These are phyloP conservation scores for Taxidea taxus DNA, from an alignment of 2,113 vertebrate genomes.

Conservation along the genomic window DNA sequence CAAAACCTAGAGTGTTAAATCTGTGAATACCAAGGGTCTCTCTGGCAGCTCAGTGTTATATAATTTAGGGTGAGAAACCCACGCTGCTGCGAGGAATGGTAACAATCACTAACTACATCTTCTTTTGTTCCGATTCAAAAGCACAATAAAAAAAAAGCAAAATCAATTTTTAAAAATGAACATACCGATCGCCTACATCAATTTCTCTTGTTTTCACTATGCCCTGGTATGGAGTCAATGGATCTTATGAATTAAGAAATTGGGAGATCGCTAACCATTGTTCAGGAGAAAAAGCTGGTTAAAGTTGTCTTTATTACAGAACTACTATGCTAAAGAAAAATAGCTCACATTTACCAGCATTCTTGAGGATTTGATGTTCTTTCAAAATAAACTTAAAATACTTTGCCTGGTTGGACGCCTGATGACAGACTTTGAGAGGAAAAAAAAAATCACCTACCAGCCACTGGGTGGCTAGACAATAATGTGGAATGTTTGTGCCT, in stretches of 20 bases:
- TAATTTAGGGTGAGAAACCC: slow-evolving; percentile 71
- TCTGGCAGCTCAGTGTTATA: slow-evolving; percentile 67
- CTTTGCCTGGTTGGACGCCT: slow-evolving; percentile 43
- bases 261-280: background rate
- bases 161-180: background rate
- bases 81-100: slow-evolving; percentile 53
- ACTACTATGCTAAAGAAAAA: slow-evolving; percentile 4
- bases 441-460: slow-evolving; percentile 39
- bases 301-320: slow-evolving; percentile 12
- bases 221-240: background rate
- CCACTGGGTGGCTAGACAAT: slow-evolving; percentile 45
- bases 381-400: slow-evolving; percentile 75
- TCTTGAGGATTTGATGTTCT: slow-evolving; percentile 72
- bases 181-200: background rate
- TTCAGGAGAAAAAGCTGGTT: slow-evolving; percentile 36
- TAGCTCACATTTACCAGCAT: slow-evolving; percentile 56
- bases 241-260: background rate
- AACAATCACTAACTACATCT: slow-evolving; percentile 54
- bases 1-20: slow-evolving; percentile 79
- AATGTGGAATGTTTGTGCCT: slow-evolving; percentile 58
- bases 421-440: slow-evolving; percentile 70
- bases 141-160: slow-evolving; percentile 33
- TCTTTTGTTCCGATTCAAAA: slow-evolving; percentile 52
- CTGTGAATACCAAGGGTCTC: slow-evolving; percentile 68
- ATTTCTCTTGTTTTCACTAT: background rate